These are phyloP conservation scores for Sebastes oblongus DNA, from an alignment of 2,797 vertebrate genomes.

Conservation along the genomic window DNA sequence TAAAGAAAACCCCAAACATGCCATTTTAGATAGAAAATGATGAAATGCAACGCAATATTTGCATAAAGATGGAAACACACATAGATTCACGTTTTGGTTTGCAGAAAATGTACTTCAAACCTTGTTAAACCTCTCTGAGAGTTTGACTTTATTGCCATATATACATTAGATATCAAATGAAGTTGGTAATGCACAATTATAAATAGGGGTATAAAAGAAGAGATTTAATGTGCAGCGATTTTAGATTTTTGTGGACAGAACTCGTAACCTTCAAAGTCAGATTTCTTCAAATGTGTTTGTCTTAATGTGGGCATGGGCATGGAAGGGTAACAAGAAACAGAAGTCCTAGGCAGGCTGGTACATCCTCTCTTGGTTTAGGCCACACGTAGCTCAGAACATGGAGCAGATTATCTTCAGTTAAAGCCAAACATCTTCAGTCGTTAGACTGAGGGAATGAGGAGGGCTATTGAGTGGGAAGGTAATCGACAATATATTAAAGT, in stretches of 20 bases:
- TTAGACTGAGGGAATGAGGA: background rate
- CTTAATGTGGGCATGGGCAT: background rate
- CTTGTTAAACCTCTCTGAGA: background rate
- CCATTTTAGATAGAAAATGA: background rate
- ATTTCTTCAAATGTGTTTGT: background rate
- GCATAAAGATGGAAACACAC: background rate
- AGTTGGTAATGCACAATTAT: background rate
- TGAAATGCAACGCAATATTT: background rate
- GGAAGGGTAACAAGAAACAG: background rate
- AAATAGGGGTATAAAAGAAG: too few relatives aligned
- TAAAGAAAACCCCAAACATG: background rate
- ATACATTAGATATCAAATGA: background rate
- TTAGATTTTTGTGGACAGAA: background rate
- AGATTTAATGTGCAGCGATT: background rate
- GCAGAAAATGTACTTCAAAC: background rate
- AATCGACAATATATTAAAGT: constrained; percentile 9
- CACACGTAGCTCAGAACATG: constrained; percentile 5
- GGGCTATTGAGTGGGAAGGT: background rate
- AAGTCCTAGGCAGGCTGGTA: background rate
- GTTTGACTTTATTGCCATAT: background rate
- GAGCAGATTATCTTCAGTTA: constrained; percentile 6
- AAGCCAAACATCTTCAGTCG: constrained; percentile 17
- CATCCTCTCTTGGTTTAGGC: background rate
- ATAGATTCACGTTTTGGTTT: background rate
- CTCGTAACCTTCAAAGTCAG: background rate